Evolutionary conservation across 2,797 vertebrate genomes (phyloP).

Genomic region (Tadarida brasiliensis): DNA sequence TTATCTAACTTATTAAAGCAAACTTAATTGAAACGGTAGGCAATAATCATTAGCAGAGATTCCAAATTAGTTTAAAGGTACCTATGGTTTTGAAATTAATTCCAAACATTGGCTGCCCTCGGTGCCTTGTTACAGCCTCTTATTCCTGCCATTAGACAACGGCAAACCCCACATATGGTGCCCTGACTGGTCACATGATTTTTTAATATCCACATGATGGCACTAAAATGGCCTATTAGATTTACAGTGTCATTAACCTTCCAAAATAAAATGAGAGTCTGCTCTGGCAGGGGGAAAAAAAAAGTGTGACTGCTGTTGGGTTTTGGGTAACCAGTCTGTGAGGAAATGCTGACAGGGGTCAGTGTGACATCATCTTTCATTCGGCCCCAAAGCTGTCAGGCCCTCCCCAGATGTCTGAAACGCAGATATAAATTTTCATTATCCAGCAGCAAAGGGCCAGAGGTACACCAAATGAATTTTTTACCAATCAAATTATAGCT

Average conservation of each 20-base stretch:
- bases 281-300: conserved; percentile 74
- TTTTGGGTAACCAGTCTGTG: conserved; percentile 91
- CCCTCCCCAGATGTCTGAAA: conserved; percentile 92
- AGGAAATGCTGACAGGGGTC: conserved; percentile 93
- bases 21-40: conserved; percentile 79
- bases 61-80: conserved; percentile 87
- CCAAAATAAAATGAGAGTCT: conserved; percentile 88
- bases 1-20: conserved; percentile 61
- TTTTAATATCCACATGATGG: conserved; percentile 90
- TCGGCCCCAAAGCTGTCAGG: conserved; percentile 93
- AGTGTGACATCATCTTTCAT: conserved; percentile 93
- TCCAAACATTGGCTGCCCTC: conserved; percentile 84
- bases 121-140: conserved; percentile 78
- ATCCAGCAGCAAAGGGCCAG: conserved; percentile 92
- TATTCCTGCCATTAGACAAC: conserved; percentile 81
- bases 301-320: conserved; percentile 88
- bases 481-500: conserved; percentile 93
- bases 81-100: conserved; percentile 85
- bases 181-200: conserved; percentile 87
- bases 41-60: conserved; percentile 84
- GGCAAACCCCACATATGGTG: conserved; percentile 85
- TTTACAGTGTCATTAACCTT: conserved; percentile 92
- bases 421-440: conserved; percentile 94
- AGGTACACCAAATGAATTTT: conserved; percentile 93
- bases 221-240: conserved; percentile 92